Conservation (phyloP, 2,797 vertebrate genomes). For the Centropyge bicolor region DNA sequence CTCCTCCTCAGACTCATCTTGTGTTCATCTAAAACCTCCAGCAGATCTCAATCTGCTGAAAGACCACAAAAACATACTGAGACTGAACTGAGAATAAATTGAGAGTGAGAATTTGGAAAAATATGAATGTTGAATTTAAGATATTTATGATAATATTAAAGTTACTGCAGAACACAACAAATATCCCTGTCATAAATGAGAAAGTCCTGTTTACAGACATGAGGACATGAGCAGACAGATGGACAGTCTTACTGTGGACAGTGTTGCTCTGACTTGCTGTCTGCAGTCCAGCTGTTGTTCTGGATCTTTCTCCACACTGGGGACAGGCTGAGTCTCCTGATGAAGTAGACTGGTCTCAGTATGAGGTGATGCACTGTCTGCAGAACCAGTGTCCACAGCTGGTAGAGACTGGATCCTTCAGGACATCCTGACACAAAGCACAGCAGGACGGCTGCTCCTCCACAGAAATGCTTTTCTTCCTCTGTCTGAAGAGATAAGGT, state of each 20-base stretch:
- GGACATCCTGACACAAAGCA: not conserved
- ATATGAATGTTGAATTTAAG: too few relatives aligned
- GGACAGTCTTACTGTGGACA: not conserved
- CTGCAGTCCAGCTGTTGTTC: not conserved
- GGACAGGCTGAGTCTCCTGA: not conserved
- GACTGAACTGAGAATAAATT: not conserved
- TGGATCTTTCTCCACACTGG: not conserved
- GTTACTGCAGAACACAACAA: too few relatives aligned
- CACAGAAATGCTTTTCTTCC: not conserved
- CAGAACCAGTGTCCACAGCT: constrained; percentile 5
- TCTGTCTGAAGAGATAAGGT: not conserved
- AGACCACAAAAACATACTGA: not conserved
- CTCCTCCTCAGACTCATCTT: constrained; percentile 11
- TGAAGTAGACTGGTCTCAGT: not conserved
- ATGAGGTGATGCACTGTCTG: not conserved
- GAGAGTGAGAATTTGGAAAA: too few relatives aligned
- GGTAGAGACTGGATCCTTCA: not conserved
- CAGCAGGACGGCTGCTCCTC: constrained; percentile 4
- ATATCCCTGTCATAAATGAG: too few relatives aligned
- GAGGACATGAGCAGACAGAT: too few relatives aligned
- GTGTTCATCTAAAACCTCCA: constrained; percentile 2
- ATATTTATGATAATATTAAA: too few relatives aligned
- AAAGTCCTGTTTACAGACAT: too few relatives aligned
- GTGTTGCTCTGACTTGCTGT: not conserved
- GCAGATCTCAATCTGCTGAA: not conserved